Evolutionary conservation across 2,888 invertebrate genomes (phyloP), one percentile per base, ranked within the genome.

Genomic region (Ommatoiulus sabulosus): DNA sequence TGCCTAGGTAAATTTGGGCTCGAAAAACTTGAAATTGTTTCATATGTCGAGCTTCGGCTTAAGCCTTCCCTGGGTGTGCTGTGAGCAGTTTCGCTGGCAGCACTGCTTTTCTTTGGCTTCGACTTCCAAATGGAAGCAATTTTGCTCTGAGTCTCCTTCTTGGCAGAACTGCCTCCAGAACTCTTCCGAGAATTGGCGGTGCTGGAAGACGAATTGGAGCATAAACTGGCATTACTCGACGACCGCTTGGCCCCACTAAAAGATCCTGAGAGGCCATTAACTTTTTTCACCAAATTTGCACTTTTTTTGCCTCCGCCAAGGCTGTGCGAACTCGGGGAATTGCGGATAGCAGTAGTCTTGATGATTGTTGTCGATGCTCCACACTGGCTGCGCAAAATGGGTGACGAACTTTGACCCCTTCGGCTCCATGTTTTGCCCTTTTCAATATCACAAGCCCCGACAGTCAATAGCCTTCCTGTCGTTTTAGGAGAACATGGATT

Each of bases 61-160:
- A 89, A 88, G 87, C 35, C 89, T 84, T 88, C 89, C 89, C 84
- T 85, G 86, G 72, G 85, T 12, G 85, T 86, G 44, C 44, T 43
- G 46, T 80, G 10, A 7, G 44, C 63, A 17, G 86, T 52, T 17
- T 57, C 84, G n/a, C 87, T 86, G 12, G 48, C 44, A 46, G 87
- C 20, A 24, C 43, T 52, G n/a, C n/a, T 86, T 12, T 46, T 63
- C 8, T 57, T 95, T 91, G 96, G 96, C 0, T 96, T 96, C 92
- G 94, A 95, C 91, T 96, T 96, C 96, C 96, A 97, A 20, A 97
- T 92, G 91, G 94, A 95, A 0, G 96, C 96, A 88, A 97, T 96
- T 92, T 96, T 96, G 92, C 96, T 96, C 15, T 96, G 95, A 57
- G 89, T 52, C 90, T 95, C 95, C 88, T 92, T 92, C 89, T 92